phyloP scores from a whole-genome alignment of 1,140 invertebrate species.

The Episyrphus balteatus region DNA sequence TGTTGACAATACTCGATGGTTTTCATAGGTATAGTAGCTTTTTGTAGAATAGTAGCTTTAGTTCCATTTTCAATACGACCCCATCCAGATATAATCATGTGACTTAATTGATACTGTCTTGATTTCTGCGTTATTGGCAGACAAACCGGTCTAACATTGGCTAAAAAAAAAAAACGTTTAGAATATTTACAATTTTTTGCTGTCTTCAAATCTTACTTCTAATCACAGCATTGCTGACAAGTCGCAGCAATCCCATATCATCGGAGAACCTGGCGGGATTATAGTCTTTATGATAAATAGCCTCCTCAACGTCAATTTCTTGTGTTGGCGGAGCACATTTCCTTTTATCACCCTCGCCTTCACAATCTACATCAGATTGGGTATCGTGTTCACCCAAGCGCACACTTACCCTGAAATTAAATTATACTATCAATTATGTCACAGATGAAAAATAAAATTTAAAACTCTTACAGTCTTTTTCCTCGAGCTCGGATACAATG shows the following conservation, averaged over 20 bases:
- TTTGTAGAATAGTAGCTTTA: no score
- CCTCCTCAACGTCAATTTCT: constrained; percentile 43
- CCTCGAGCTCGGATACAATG: constrained; percentile 18
- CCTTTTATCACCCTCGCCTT: constrained; percentile 13
- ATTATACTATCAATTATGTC: no score
- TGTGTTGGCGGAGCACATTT: constrained; percentile 40
- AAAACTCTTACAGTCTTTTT: constrained; percentile 20
- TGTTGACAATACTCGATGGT: no score
- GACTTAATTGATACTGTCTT: no score
- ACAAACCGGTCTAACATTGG: no score
- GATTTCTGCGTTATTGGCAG: no score
- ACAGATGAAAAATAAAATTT: no score
- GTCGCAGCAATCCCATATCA: constrained; percentile 52
- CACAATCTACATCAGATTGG: constrained; percentile 42
- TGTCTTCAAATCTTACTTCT: constrained; percentile 5
- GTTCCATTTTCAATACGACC: no score
- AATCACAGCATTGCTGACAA: constrained; percentile 12
- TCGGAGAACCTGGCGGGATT: constrained; percentile 41
- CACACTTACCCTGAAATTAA: constrained; percentile 36
- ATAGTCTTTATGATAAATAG: constrained; percentile 49
- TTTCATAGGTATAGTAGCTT: no score
- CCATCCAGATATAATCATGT: no score
- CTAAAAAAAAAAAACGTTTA: no score
- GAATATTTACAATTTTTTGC: no score
- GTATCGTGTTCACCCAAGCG: constrained; percentile 53